Conservation (phyloP, 1,140 invertebrate species). For the Steinernema khuongi region DNA sequence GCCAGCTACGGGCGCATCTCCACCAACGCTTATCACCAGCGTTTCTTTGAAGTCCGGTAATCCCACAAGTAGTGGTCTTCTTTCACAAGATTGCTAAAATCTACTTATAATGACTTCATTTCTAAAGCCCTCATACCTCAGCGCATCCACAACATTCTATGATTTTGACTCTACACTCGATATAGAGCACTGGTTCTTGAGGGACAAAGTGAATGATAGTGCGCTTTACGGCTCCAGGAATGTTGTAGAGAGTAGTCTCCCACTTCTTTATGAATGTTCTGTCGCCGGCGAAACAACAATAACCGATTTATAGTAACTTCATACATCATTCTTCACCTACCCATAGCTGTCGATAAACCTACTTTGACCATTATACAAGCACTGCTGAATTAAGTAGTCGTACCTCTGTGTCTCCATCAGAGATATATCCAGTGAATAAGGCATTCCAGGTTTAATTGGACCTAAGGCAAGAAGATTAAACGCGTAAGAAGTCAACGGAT, state of each 20-base stretch:
- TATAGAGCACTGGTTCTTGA: background rate
- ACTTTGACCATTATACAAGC: background rate
- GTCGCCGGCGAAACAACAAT: background rate
- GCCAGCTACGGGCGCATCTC: background rate
- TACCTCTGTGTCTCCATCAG: background rate
- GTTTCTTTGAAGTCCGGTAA: background rate
- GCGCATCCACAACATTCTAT: constrained; percentile 7
- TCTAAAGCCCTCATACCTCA: background rate
- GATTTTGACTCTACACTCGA: background rate
- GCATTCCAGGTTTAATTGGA: background rate
- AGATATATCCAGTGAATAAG: background rate
- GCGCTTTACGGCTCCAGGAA: constrained; percentile 2
- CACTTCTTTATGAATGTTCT: background rate
- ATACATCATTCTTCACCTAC: background rate
- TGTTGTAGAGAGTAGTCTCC: constrained; percentile 3
- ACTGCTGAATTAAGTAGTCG: constrained; percentile 8
- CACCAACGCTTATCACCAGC: background rate
- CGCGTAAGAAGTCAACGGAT: background rate
- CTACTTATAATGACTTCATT: background rate
- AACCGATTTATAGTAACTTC: background rate
- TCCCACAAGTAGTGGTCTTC: background rate
- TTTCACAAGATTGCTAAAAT: constrained; percentile 1
- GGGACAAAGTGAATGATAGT: constrained; percentile 1
- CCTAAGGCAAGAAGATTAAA: background rate
- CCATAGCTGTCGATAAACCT: background rate